Evolutionary conservation across 2,888 invertebrate species (phyloP).

Genomic region (Tuberolachnus salignus): DNA sequence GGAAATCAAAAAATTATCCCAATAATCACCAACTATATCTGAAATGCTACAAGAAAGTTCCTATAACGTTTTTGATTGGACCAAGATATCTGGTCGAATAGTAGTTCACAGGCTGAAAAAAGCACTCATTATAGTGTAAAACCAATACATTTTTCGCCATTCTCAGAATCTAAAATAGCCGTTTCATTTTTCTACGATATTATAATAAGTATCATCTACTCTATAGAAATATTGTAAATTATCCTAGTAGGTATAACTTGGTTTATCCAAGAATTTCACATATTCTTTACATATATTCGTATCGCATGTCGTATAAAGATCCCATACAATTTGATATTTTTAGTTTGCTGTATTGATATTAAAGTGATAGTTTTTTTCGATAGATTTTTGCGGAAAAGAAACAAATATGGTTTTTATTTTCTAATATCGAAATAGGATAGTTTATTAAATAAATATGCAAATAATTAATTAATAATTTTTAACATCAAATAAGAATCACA

Average conservation of each 20-base stretch:
- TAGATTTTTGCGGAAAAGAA: not conserved
- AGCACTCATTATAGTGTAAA: too few species aligned
- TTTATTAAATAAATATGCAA: not conserved
- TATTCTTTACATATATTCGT: not conserved
- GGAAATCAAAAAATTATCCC: too few species aligned
- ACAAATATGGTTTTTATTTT: not conserved
- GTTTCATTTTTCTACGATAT: not conserved
- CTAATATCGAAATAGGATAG: not conserved
- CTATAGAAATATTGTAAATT: not conserved
- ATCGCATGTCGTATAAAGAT: not conserved
- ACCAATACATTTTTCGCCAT: too few species aligned
- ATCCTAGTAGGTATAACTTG: not conserved
- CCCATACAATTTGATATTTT: slow-evolving; percentile 15
- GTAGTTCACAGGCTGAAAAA: too few species aligned
- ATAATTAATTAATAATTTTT: not conserved
- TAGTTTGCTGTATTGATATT: not conserved
- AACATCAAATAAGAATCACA: not conserved
- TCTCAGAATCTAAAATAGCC: too few species aligned
- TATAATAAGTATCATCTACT: too few species aligned
- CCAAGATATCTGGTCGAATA: too few species aligned
- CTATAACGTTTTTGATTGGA: too few species aligned
- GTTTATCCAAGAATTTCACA: not conserved
- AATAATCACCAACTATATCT: too few species aligned
- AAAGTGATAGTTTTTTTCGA: not conserved
- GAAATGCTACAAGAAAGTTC: too few species aligned